phyloP scores from a whole-genome alignment of 2,888 invertebrate species.

The Euzetes globulus region DNA sequence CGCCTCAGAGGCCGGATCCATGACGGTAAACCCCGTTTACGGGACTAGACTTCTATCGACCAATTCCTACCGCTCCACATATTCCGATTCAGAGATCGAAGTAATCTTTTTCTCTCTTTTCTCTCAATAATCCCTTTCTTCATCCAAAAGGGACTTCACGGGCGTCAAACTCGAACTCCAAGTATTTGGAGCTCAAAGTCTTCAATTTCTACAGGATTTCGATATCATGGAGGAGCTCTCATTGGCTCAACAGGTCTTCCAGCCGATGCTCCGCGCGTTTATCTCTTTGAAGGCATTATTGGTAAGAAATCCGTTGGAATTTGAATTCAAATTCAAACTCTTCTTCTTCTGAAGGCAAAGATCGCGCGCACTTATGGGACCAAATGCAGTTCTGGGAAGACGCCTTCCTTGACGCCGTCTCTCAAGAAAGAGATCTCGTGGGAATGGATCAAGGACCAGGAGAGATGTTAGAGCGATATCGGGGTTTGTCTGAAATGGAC shows the following conservation, averaged over 20 bases:
- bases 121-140: neutral
- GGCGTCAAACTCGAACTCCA: conserved; percentile 62
- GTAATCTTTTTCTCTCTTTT: conserved; percentile 28
- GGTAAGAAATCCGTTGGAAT: conserved; percentile 54
- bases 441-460: conserved; percentile 99
- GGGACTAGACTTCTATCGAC: conserved; percentile 50
- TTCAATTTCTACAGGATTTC: conserved; percentile 72
- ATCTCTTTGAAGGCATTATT: conserved; percentile 69
- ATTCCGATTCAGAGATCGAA: conserved; percentile 89
- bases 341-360: conserved; percentile 38
- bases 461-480: conserved; percentile 98
- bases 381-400: conserved; percentile 99
- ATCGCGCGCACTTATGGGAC: conserved; percentile 68
- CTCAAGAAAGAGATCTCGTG: conserved; percentile 94
- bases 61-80: conserved; percentile 67
- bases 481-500: conserved; percentile 75
- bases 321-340: neutral
- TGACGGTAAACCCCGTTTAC: conserved; percentile 68
- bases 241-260: conserved; percentile 73
- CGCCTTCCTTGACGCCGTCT: conserved; percentile 92
- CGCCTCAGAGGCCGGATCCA: conserved; percentile 62
- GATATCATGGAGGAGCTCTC: conserved; percentile 77
- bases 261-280: conserved; percentile 78
- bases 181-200: conserved; percentile 91
- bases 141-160: conserved; percentile 57